phyloP scores from a whole-genome alignment of 2,888 invertebrate genomes.

The Dysmachus trigonus region DNA sequence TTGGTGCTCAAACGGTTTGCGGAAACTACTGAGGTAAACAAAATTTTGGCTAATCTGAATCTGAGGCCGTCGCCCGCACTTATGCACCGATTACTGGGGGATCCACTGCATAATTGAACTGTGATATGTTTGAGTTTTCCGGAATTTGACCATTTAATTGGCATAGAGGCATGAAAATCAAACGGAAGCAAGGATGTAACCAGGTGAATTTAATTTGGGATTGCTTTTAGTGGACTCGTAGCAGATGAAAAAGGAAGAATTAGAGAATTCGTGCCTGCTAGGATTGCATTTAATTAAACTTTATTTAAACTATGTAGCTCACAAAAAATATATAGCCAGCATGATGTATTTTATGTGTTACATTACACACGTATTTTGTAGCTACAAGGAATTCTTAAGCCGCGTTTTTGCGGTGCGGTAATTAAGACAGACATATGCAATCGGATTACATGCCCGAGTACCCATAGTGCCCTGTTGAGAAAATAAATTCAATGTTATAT shows the following conservation, averaged over 20 bases:
- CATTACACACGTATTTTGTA: neutral
- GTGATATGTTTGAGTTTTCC: conserved; percentile 1
- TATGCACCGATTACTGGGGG: conserved; percentile 9
- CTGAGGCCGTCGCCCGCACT: neutral
- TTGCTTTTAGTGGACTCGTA: neutral
- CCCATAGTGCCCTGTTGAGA: too few species aligned
- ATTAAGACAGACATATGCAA: too few species aligned
- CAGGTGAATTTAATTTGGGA: neutral
- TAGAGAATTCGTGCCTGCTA: neutral
- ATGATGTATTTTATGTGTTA: neutral
- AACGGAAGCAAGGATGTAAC: neutral
- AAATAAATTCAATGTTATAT: too few species aligned
- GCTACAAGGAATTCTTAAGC: too few species aligned
- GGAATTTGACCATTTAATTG: conserved; percentile 16
- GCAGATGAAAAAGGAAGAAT: neutral
- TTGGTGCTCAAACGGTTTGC: conserved; percentile 14
- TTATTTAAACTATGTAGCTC: neutral
- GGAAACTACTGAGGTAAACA: conserved; percentile 20
- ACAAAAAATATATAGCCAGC: neutral
- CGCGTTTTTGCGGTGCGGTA: too few species aligned
- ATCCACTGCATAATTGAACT: conserved; percentile 16
- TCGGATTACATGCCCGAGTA: too few species aligned
- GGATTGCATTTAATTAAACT: neutral
- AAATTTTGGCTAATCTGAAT: conserved; percentile 21
- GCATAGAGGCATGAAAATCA: neutral